These are phyloP conservation scores for Synanthedon andrenaeformis DNA, from an alignment of 2,888 invertebrate genomes.

Conservation along the genomic window DNA sequence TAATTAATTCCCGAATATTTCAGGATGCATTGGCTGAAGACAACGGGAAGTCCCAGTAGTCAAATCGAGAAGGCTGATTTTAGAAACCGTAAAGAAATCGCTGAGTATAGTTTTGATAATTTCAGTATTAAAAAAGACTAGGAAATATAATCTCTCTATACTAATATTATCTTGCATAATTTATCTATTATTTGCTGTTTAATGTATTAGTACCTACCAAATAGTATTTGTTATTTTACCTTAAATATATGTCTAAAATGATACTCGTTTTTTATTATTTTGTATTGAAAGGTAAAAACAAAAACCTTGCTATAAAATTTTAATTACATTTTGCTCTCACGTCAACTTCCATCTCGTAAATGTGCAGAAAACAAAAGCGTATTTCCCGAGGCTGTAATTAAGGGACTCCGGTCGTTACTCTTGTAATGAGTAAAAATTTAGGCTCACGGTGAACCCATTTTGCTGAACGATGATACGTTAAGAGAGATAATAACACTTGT, in stretches of 20 bases:
- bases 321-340: constrained; percentile 28
- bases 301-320: constrained; percentile 16
- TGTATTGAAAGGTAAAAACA: background rate
- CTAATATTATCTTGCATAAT: background rate
- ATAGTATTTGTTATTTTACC: background rate
- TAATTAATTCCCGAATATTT: constrained; percentile 9
- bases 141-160: constrained; percentile 4
- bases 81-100: constrained; percentile 71
- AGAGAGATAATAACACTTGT: background rate
- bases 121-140: constrained; percentile 59
- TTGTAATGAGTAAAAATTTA: constrained; percentile 37
- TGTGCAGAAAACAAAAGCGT: constrained; percentile 35
- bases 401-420: constrained; percentile 30
- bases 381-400: constrained; percentile 39
- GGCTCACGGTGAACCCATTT: constrained; percentile 20
- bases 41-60: constrained; percentile 80
- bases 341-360: constrained; percentile 31
- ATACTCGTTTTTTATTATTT: too few relatives aligned
- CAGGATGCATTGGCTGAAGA: constrained; percentile 70
- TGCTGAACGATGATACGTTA: background rate
- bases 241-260: background rate
- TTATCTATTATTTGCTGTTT: background rate
- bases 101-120: constrained; percentile 49
- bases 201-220: background rate
- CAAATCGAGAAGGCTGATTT: constrained; percentile 80